A percentile compares a stretch with the other conserved stretches of the same genome.
These are phyloP conservation scores for Acanthornis magna DNA, from an alignment of 2,797 vertebrate genomes.

Conservation along the genomic window DNA sequence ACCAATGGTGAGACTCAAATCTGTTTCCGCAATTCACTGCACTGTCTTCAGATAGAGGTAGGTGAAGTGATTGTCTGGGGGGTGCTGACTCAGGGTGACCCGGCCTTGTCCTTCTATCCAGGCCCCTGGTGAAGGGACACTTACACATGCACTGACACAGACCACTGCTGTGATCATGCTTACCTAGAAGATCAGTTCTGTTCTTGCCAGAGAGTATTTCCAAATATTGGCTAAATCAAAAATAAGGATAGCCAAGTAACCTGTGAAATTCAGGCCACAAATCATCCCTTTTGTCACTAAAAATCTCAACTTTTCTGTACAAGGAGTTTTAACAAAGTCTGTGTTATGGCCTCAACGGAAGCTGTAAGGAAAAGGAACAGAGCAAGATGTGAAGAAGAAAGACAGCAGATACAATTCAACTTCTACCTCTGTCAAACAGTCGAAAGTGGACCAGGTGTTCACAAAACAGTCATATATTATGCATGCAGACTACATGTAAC, in stretches of 20 bases:
- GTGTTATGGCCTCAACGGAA: background rate
- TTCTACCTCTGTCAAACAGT: background rate
- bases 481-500: background rate
- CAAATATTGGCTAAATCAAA: background rate
- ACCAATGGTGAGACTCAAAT: background rate
- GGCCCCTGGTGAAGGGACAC: too few relatives aligned
- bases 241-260: background rate
- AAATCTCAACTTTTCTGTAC: background rate
- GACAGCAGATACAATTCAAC: background rate
- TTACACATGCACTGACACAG: fast-evolving
- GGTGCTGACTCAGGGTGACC: background rate
- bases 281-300: background rate
- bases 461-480: background rate
- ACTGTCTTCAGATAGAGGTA: background rate
- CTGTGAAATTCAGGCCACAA: background rate
- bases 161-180: background rate
- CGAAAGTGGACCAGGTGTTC: background rate
- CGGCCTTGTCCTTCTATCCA: background rate
- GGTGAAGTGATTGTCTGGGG: background rate
- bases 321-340: background rate
- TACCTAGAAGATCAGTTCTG: background rate
- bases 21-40: background rate
- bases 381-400: background rate
- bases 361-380: background rate
- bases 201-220: background rate